phyloP scores from a whole-genome alignment of 1,140 invertebrate species.

The Heterodera carotae region DNA sequence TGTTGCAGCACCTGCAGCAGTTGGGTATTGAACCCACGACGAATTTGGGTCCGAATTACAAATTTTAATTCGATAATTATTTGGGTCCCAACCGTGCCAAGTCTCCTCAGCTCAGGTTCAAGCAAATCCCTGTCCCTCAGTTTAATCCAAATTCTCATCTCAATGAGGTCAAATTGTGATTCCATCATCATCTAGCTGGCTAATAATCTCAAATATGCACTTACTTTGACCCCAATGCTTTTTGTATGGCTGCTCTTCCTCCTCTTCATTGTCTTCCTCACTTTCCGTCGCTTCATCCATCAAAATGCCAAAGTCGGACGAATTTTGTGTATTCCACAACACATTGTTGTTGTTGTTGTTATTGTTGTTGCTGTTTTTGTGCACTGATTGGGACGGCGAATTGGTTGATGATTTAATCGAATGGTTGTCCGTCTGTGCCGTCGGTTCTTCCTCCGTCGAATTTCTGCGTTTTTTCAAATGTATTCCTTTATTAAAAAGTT shows the following conservation, averaged over 20 bases:
- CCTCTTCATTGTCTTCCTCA: constrained; percentile 31
- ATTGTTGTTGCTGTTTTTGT: constrained; percentile 2
- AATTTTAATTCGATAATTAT: too few species aligned
- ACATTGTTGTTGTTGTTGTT: not conserved
- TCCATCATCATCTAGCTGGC: too few species aligned
- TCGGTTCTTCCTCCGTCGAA: constrained; percentile 3
- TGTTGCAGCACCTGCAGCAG: not conserved
- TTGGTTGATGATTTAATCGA: not conserved
- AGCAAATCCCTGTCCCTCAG: too few species aligned
- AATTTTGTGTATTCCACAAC: constrained; percentile 2
- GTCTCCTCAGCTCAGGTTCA: too few species aligned
- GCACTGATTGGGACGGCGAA: not conserved
- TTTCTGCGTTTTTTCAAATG: not conserved
- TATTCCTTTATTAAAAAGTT: not conserved
- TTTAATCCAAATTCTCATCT: too few species aligned
- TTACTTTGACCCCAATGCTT: too few species aligned
- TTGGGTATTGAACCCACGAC: too few species aligned
- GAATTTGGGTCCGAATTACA: too few species aligned
- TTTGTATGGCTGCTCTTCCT: too few species aligned
- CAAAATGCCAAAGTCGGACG: constrained; percentile 1
- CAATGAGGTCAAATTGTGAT: too few species aligned
- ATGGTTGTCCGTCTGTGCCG: constrained; percentile 27
- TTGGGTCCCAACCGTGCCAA: too few species aligned
- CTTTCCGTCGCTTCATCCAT: constrained; percentile 16
- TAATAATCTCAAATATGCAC: too few species aligned